Conservation (phyloP, 2,113 vertebrate species). For the Ceyx melanurus region DNA sequence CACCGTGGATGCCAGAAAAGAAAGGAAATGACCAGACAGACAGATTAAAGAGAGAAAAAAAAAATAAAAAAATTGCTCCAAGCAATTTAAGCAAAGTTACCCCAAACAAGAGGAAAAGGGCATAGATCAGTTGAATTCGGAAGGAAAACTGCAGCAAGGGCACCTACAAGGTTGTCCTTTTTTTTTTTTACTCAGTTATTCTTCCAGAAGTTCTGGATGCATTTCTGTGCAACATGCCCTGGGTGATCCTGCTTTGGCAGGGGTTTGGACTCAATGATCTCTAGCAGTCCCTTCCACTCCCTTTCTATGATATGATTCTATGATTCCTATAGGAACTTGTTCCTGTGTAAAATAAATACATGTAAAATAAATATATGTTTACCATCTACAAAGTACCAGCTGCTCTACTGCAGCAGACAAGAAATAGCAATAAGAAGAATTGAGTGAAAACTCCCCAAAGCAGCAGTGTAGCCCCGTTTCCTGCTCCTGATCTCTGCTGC, state of each 20-base stretch:
- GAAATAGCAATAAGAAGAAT: background rate
- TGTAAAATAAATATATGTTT: background rate
- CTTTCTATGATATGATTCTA: too few relatives aligned
- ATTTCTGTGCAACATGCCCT: too few relatives aligned
- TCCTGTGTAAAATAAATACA: background rate
- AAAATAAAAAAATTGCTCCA: background rate
- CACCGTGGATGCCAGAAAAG: constrained; percentile 31
- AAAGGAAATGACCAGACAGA: constrained; percentile 36
- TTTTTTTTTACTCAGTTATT: background rate
- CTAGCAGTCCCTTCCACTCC: too few relatives aligned
- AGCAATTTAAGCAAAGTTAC: background rate
- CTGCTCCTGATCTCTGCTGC: background rate
- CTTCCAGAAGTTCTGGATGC: background rate
- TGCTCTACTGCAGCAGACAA: background rate
- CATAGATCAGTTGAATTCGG: background rate
- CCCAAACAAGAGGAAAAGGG: background rate
- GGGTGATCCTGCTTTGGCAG: too few relatives aligned
- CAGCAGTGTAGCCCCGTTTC: accelerated
- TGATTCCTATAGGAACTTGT: background rate
- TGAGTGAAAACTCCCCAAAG: background rate
- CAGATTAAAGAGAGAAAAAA: background rate
- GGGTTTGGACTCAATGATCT: too few relatives aligned
- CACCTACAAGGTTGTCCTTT: background rate
- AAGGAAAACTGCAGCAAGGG: background rate
- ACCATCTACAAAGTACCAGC: background rate